Base-by-base conservation (phyloP, 2,888 invertebrate species). In the Glyphotaelius pellucidus region DNA sequence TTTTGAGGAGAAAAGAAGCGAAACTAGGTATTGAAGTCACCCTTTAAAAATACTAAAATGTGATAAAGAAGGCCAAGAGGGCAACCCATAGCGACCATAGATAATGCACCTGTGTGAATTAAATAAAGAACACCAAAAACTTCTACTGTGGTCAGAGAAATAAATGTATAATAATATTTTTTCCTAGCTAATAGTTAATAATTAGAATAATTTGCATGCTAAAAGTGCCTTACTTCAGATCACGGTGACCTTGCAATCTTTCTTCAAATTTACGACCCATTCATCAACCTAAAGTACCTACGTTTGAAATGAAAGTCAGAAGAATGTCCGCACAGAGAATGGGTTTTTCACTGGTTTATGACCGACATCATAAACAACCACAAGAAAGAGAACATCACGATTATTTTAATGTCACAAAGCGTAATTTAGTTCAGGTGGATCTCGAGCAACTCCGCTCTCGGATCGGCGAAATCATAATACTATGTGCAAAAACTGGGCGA, bases 281-380 rank as follows among this genome's bases (percentile, higher is more conserved):
- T 81, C 30, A 35, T 83, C 31, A 83, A 35, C 32, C 4, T 83
- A 25, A 25, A 83, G 35, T 35, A 35, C 35, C 25, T 83, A 83
- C 83, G 15, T 83, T 83, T 35, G 32, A 83, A 83, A 83, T 83
- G 83, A 83, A 83, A 83, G 83, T 35, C 32, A 38, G 83, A 25
- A 25, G 32, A 67, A 67, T n/a, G 67, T 67, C 67, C n/a, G 25
- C 67, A 67, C 67, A 67, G 25, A 67, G 67, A 67, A 67, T 67
- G 67, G 25, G 67, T 15, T 83, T 83, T 81, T 32, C 32, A 35
- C 35, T 83, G 83, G 35, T 83, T 38, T 32, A 83, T 25, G 83
- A 83, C 83, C 83, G 35, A 83, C 35, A 25, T 67, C 67, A 35
- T 83, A 83, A 83, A 83, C 83, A 83, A 83, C 32, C 19, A 38